Evolutionary conservation across 2,888 invertebrate genomes (phyloP), one percentile per base, ranked within the genome.

Genomic region (Lampropteryx suffumata): DNA sequence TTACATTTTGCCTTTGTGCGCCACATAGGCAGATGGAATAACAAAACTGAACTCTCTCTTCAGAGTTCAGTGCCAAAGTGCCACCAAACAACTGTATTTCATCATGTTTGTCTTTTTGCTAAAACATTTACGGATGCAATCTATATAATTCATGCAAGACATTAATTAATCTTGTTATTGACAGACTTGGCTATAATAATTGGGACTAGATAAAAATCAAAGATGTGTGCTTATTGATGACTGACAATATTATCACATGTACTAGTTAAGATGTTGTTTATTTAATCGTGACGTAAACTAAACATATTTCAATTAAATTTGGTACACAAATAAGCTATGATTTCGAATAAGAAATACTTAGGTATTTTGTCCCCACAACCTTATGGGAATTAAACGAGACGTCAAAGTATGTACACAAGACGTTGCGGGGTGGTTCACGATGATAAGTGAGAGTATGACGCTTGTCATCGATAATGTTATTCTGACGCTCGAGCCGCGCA

Each of bases 381-480:
- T n/a, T n/a, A n/a, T n/a, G n/a, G n/a, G n/a, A n/a, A n/a, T n/a
- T n/a, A n/a, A n/a, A n/a, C n/a, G n/a, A n/a, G n/a, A n/a, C n/a
- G n/a, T n/a, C n/a, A n/a, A n/a, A n/a, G n/a, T n/a, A n/a, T n/a
- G n/a, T n/a, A n/a, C n/a, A n/a, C n/a, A n/a, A n/a, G n/a, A n/a
- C n/a, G n/a, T n/a, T n/a, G n/a, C n/a, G n/a, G n/a, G n/a, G n/a
- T n/a, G n/a, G n/a, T n/a, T n/a, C n/a, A n/a, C n/a, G n/a, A 17
- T 17, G 17, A 65, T 69, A 64, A 64, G 59, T 54, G 58, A 62
- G 51, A 63, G 60, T 62, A 64, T 64, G 66, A 65, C 62, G 61
- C 61, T 69, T 75, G 77, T 79, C 82, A 79, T 76, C 74, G 74
- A 82, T 80, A 79, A 76, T 78, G 76, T 73, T 76, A 79, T 77